Conservation (phyloP, 2,113 vertebrate species). For the Alectura lathami region DNA sequence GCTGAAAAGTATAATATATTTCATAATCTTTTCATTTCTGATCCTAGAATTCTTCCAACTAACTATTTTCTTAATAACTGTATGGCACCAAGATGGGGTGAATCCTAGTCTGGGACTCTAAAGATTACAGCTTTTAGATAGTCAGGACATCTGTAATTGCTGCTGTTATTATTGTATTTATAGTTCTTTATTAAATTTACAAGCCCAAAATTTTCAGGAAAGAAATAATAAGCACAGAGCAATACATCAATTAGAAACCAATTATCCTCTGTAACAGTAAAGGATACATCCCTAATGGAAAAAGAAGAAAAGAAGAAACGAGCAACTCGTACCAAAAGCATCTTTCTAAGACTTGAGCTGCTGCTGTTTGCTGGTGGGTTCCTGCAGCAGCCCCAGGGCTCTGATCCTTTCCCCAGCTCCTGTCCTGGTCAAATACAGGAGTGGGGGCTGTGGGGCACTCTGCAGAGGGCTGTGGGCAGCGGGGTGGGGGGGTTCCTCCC, state of each 20-base stretch:
- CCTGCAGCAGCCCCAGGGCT: fast-evolving
- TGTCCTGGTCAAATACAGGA: fast-evolving
- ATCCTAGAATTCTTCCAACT: neutral
- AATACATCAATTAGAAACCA: constrained; percentile 49
- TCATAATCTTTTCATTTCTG: neutral
- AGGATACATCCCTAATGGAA: neutral
- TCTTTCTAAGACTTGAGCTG: neutral
- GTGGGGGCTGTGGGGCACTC: neutral
- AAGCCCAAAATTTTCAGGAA: constrained; percentile 18
- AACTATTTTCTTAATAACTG: constrained; percentile 26
- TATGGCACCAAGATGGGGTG: neutral
- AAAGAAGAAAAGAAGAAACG: neutral
- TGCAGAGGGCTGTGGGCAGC: neutral
- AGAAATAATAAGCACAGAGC: neutral
- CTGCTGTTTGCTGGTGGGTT: fast-evolving
- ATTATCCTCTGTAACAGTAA: neutral
- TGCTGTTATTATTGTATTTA: constrained; percentile 1
- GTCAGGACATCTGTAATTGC: constrained; percentile 46
- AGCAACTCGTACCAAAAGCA: neutral
- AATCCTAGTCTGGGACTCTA: neutral
- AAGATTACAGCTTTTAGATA: constrained; percentile 45
- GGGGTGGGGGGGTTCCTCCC: no score
- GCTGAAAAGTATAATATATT: neutral
- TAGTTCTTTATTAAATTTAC: constrained; percentile 54
- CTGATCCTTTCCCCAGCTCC: neutral